These are phyloP conservation scores for Nipponacmea schrenckii DNA, from an alignment of 2,888 invertebrate genomes.

Conservation along the genomic window DNA sequence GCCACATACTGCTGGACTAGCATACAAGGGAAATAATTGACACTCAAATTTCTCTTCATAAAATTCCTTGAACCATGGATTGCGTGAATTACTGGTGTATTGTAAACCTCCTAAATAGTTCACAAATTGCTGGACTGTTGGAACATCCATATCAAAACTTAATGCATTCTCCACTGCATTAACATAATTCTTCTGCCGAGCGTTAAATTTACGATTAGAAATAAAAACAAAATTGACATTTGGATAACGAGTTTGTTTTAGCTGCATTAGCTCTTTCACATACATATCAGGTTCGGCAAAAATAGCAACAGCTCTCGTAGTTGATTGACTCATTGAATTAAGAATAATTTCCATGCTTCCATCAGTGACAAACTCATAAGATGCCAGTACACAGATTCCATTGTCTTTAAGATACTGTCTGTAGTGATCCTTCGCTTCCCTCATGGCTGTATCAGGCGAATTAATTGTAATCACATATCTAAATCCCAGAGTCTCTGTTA, in stretches of 20 bases:
- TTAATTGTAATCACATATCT: conserved; percentile 56
- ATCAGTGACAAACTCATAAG: conserved; percentile 56
- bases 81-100: conserved; percentile 20
- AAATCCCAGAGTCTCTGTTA: conserved; percentile 47
- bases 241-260: conserved; percentile 29
- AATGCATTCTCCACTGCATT: conserved; percentile 30
- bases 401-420: conserved; percentile 35
- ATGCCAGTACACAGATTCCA: conserved; percentile 54
- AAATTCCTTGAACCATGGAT: conserved; percentile 60
- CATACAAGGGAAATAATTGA: conserved; percentile 34
- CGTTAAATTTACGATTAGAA: conserved; percentile 48
- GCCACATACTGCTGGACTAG: conserved; percentile 23
- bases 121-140: conserved; percentile 27
- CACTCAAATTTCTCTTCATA: conserved; percentile 48
- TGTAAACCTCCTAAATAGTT: conserved; percentile 22
- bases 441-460: conserved; percentile 48
- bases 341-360: conserved; percentile 46
- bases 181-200: background rate
- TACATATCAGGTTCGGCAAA: conserved; percentile 50
- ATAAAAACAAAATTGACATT: conserved; percentile 43
- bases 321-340: conserved; percentile 42
- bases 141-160: conserved; percentile 34
- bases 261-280: conserved; percentile 42
- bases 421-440: conserved; percentile 44
- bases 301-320: conserved; percentile 55